Conservation (phyloP, 2,113 vertebrate species). For the Psittacus erithacus region DNA sequence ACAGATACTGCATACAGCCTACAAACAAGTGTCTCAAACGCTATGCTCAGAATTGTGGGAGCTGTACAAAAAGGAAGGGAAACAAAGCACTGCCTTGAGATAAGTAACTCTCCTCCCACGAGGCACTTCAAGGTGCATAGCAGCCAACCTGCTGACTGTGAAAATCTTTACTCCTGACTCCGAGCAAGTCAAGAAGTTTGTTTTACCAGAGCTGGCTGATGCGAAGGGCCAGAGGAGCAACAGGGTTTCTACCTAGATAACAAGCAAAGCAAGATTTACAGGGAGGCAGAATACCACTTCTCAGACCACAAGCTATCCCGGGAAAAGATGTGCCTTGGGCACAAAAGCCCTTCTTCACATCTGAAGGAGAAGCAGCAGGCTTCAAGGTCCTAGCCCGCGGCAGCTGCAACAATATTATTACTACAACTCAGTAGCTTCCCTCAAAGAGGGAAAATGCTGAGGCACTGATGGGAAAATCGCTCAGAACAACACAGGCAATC, state of each 20-base stretch:
- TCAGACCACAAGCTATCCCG: neutral
- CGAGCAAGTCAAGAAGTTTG: neutral
- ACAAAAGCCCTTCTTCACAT: neutral
- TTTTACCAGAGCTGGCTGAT: neutral
- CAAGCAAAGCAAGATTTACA: neutral
- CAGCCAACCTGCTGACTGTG: neutral
- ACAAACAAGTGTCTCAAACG: neutral
- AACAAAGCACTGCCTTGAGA: slow-evolving; percentile 12
- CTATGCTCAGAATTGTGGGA: neutral
- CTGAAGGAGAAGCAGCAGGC: slow-evolving; percentile 13
- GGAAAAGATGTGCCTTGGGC: slow-evolving; percentile 16
- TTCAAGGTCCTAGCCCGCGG: slow-evolving; percentile 24
- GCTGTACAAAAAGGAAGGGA: neutral
- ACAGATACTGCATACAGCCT: neutral
- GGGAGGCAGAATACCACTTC: neutral
- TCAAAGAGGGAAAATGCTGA: neutral
- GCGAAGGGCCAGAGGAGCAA: neutral
- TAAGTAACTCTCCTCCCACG: neutral
- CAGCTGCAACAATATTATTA: slow-evolving; percentile 68
- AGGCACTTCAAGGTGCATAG: neutral
- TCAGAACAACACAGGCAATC: neutral
- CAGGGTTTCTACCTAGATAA: neutral
- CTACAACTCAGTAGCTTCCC: slow-evolving; percentile 8
- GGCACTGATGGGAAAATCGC: slow-evolving; percentile 44
- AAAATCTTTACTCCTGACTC: neutral